Evolutionary conservation across 1,140 invertebrate species (phyloP), one percentile per base, ranked within the genome.

Genomic region (Calycopis cecrops): DNA sequence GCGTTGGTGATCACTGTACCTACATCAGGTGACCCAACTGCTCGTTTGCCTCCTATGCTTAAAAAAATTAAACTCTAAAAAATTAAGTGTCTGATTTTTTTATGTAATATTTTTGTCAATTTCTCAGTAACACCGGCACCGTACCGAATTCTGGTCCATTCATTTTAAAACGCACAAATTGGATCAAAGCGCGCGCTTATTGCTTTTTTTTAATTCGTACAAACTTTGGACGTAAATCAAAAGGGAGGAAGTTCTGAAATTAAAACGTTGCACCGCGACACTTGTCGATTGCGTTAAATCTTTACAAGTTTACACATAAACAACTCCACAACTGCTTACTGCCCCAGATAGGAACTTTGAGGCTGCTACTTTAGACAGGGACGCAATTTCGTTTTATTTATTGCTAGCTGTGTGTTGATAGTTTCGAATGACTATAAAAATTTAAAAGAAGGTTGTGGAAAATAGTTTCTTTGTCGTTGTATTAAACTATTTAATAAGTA

Each of bases 281-380:
- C 17, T 51, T 51, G 49, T 18, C 12, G 35, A 17, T 51, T 38
- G 49, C 49, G 16, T 51, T 11, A 55, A 56, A 52, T 16, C 49
- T 40, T 28, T 16, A 9, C 49, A 67, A 63, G 34, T 67, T 67
- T 59, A 52, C 44, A 50, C 58, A 60, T 66, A 66, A 66, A 62
- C 58, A 60, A 56, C 48, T 47, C 47, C 10, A 21, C 40, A 54
- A 35, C 14, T 50, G 48, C 16, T 33, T 9, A 35, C 14, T 50
- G 48, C 16, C 48, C 11, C 21, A 50, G 34, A 50, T 50, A 50
- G 12, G 14, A 16, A 17, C 14, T 17, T 44, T 17, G 7, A 3
- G 48, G 38, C 35, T 28, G 48, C 17, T 4, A 44, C 14, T 16
- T 16, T 9, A 16, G 17, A 16, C 14, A 44, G 1, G 17, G 9